Evolutionary conservation across 1,140 invertebrate species (phyloP).

Genomic region (Octopus bimaculoides): DNA sequence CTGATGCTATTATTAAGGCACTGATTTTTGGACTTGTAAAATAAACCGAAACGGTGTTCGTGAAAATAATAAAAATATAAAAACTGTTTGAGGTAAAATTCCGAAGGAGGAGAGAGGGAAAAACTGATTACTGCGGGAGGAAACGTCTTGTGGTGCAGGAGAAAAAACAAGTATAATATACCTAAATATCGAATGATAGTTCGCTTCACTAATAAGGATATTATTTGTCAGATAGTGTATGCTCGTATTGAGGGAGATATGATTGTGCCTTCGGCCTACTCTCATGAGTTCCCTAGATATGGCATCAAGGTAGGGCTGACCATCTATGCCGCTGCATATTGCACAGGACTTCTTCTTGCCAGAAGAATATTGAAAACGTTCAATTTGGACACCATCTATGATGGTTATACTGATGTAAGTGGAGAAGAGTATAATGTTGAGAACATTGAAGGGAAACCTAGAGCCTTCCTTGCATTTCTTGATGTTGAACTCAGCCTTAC

Average conservation of each 20-base stretch:
- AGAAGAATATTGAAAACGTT: slow-evolving; percentile 91
- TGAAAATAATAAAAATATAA: no score
- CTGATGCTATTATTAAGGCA: no score
- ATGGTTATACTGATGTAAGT: slow-evolving; percentile 83
- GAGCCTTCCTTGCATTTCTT: slow-evolving; percentile 94
- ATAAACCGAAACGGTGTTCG: no score
- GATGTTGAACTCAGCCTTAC: slow-evolving; percentile 96
- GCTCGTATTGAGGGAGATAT: slow-evolving; percentile 95
- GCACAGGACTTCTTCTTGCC: slow-evolving; percentile 94
- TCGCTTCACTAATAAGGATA: slow-evolving; percentile 95
- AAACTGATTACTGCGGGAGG: slow-evolving; percentile 98
- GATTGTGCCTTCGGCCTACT: slow-evolving; percentile 94
- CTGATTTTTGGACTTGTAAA: no score
- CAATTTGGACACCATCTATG: slow-evolving; percentile 86
- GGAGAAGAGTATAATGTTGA: slow-evolving; percentile 96
- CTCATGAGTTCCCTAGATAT: slow-evolving; percentile 87
- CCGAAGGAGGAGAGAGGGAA: no score
- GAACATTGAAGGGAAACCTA: slow-evolving; percentile 82
- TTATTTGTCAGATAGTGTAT: slow-evolving; percentile 86
- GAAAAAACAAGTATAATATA: slow-evolving; percentile 99
- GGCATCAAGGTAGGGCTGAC: slow-evolving; percentile 82
- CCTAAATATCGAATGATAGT: slow-evolving; percentile 99
- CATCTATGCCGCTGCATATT: slow-evolving; percentile 99
- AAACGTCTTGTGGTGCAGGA: slow-evolving; percentile 96
- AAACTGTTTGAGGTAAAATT: no score